phyloP scores from a whole-genome alignment of 2,888 invertebrate genomes.

The Cerceris ruficornis region DNA sequence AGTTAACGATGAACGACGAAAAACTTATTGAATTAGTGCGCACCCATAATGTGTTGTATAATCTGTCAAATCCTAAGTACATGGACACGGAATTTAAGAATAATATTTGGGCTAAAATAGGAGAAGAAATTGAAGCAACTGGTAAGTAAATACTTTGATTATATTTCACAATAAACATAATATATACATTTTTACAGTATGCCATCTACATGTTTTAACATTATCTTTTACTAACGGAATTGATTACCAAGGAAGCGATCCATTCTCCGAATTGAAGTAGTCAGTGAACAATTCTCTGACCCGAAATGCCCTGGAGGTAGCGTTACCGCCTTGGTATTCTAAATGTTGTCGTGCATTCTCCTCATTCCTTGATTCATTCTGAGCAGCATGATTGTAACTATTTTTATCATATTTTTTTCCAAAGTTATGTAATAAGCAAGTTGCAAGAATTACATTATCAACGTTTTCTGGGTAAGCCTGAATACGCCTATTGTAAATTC shows the following conservation, averaged over 20 bases:
- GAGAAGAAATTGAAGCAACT: background rate
- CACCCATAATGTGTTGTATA: background rate
- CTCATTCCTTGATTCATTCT: background rate
- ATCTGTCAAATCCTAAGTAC: background rate
- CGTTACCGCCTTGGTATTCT: conserved; percentile 5
- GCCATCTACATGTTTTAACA: background rate
- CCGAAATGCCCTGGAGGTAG: background rate
- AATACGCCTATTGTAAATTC: conserved; percentile 12
- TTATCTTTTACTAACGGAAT: background rate
- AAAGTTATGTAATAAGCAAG: conserved; percentile 23
- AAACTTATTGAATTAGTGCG: background rate
- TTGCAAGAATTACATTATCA: conserved; percentile 11
- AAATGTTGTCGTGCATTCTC: background rate
- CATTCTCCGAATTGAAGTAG: background rate
- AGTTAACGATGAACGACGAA: background rate
- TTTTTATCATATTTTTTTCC: conserved; percentile 3
- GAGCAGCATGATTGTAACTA: background rate
- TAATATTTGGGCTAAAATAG: background rate
- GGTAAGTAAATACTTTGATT: background rate
- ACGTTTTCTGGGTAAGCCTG: conserved; percentile 7
- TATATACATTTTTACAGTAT: background rate
- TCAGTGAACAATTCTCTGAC: background rate
- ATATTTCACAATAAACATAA: background rate
- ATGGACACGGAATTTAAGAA: background rate
- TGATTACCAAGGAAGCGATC: conserved; percentile 5